A percentile compares a stretch with the other conserved stretches of the same genome.
Evolutionary conservation across 2,888 invertebrate genomes (phyloP).

Genomic region (Masnerella sp.): DNA sequence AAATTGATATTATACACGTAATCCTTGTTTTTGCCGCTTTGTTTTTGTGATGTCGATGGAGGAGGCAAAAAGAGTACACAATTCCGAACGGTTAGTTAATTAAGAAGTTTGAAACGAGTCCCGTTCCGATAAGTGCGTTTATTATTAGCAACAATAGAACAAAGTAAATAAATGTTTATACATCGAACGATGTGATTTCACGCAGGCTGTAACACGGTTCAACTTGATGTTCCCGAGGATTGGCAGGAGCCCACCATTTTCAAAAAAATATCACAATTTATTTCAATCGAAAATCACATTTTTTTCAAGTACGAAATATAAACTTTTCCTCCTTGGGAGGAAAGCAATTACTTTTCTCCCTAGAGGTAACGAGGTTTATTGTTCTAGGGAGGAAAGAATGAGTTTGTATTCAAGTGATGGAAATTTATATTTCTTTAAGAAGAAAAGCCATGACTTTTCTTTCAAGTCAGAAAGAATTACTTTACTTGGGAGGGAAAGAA

Average conservation of each 20-base stretch:
- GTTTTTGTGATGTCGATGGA: slow-evolving; percentile 37
- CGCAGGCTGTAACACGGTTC: slow-evolving; percentile 55
- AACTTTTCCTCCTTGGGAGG: too few species aligned
- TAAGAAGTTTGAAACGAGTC: slow-evolving; percentile 33
- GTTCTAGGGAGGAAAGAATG: too few species aligned
- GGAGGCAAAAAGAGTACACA: slow-evolving; percentile 33
- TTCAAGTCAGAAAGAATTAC: too few species aligned
- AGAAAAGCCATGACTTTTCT: too few species aligned
- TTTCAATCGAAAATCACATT: too few species aligned
- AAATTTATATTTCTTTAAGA: too few species aligned
- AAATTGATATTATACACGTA: too few species aligned
- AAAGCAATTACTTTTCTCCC: not conserved
- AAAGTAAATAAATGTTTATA: slow-evolving; percentile 42
- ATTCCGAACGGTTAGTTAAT: slow-evolving; percentile 63
- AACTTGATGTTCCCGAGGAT: slow-evolving; percentile 47
- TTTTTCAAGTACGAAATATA: too few species aligned
- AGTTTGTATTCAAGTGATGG: too few species aligned
- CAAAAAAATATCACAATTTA: too few species aligned
- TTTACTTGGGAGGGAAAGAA: too few species aligned
- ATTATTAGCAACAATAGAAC: slow-evolving; percentile 20
- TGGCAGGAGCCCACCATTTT: slow-evolving; percentile 49
- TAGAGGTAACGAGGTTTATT: too few species aligned
- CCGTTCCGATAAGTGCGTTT: slow-evolving; percentile 24
- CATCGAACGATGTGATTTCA: slow-evolving; percentile 57
- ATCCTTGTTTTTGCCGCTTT: slow-evolving; percentile 21